Base-by-base conservation (phyloP, 2,113 vertebrate species). In the Notothenia coriiceps region DNA sequence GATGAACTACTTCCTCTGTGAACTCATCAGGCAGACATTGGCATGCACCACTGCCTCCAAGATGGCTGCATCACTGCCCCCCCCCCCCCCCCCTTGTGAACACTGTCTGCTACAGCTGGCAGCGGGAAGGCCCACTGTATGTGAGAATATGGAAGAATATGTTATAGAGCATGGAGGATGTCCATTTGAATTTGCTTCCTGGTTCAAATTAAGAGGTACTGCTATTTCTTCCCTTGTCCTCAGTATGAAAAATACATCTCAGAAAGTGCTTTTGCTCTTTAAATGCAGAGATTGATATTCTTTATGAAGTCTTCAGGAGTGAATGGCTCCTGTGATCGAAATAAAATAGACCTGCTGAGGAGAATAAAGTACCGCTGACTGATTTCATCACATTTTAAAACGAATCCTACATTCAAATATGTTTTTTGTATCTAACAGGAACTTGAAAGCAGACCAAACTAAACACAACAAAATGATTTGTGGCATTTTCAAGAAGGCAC, bases 1-100 rank as follows among this genome's bases (percentile, higher is more conserved):
- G 80, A 91, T 84, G 78, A 91, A 85, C 80, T 79, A 83, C 87
- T 87, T 90, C 69, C 85, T 90, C 54, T 64, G 59, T 86, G 87
- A 92, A 84, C 83, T 85, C 85, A 80, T 89, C 74, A 88, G 79
- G 70, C 80, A 83, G 84, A 88, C 86, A 83, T 72, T 79, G 67
- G 77, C 80, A 91, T 79, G 80, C 89, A 90, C 66, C 70, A 74
- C 85, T 91, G 77, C 70, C 54, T 90, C 70, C 77, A 86, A 83
- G 67, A 91, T 90, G 86, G 80, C 76, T 69, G 73, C 85, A 77
- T 74, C 55, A 65, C 80, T 70, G 75, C 69, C 43, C 29, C 12
- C 82, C 47, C 55, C 40, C 62, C 35, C 6, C 70, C 77, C 47
- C 66, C 65, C 46, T 1, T 46, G 72, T 73, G 73, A 77, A 75